These are phyloP conservation scores for Mugil cephalus DNA, from an alignment of 2,113 vertebrate genomes.

Conservation along the genomic window DNA sequence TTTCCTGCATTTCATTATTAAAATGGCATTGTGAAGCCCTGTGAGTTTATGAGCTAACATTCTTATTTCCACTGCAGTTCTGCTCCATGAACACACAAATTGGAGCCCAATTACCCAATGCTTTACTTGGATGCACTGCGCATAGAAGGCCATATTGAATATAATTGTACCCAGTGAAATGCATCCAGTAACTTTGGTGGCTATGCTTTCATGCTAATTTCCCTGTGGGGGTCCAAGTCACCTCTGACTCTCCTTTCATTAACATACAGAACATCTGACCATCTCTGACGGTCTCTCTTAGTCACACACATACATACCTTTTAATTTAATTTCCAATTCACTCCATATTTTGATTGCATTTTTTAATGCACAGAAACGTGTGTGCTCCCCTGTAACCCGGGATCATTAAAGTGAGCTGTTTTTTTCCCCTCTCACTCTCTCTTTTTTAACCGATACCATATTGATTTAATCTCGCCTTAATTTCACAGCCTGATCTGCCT, in stretches of 20 bases:
- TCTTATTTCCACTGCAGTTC: constrained; percentile 74
- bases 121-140: constrained; percentile 79
- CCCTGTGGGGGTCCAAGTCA: constrained; percentile 65
- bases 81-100: constrained; percentile 81
- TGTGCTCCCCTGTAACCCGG: constrained; percentile 18
- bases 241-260: constrained; percentile 58
- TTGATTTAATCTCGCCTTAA: constrained; percentile 21
- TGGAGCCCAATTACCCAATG: constrained; percentile 80
- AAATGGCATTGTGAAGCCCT: constrained; percentile 54
- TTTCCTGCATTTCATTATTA: constrained; percentile 56
- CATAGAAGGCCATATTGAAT: constrained; percentile 76
- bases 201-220: constrained; percentile 73
- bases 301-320: not conserved
- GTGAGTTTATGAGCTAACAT: constrained; percentile 69
- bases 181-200: constrained; percentile 67
- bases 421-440: constrained; percentile 14
- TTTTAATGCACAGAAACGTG: constrained; percentile 9
- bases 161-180: constrained; percentile 78
- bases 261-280: constrained; percentile 47
- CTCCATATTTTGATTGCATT: constrained; percentile 26
- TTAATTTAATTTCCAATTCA: constrained; percentile 16
- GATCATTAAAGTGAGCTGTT: constrained; percentile 41
- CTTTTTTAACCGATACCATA: constrained; percentile 6
- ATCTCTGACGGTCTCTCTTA: constrained; percentile 11
- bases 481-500: constrained; percentile 26